These are phyloP conservation scores for Hystrix brachyura DNA, from an alignment of 2,113 vertebrate genomes.

Conservation along the genomic window DNA sequence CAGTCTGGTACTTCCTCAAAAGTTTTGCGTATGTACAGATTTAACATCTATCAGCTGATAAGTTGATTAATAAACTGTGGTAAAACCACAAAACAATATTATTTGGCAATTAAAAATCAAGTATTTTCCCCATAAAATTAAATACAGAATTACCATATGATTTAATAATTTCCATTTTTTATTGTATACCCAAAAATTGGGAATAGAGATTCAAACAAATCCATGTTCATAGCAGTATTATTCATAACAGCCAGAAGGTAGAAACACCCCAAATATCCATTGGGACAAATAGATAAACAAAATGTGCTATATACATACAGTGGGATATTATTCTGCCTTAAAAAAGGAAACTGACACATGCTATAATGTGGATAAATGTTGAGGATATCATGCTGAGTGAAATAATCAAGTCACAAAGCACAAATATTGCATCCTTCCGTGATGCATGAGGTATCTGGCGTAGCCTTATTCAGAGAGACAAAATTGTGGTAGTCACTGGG, in stretches of 20 bases:
- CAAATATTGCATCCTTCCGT: neutral
- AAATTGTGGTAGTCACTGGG: neutral
- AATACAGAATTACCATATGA: slow-evolving; percentile 21
- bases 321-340: neutral
- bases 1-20: slow-evolving; percentile 22
- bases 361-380: neutral
- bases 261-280: neutral
- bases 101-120: slow-evolving; percentile 28
- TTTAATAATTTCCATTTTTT: neutral
- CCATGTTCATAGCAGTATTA: neutral
- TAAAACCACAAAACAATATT: slow-evolving; percentile 1
- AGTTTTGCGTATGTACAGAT: neutral
- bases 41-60: neutral
- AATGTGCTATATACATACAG: neutral
- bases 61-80: neutral
- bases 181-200: neutral
- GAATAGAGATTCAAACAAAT: slow-evolving; percentile 4
- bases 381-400: neutral
- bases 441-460: neutral
- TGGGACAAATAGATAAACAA: neutral
- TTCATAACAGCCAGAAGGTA: neutral
- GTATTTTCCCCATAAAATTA: slow-evolving; percentile 1
- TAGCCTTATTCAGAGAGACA: neutral
- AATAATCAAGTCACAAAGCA: slow-evolving; percentile 22
- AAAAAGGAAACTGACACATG: neutral